phyloP scores from a whole-genome alignment of 2,888 invertebrate species.

The Amphipyra berbera region DNA sequence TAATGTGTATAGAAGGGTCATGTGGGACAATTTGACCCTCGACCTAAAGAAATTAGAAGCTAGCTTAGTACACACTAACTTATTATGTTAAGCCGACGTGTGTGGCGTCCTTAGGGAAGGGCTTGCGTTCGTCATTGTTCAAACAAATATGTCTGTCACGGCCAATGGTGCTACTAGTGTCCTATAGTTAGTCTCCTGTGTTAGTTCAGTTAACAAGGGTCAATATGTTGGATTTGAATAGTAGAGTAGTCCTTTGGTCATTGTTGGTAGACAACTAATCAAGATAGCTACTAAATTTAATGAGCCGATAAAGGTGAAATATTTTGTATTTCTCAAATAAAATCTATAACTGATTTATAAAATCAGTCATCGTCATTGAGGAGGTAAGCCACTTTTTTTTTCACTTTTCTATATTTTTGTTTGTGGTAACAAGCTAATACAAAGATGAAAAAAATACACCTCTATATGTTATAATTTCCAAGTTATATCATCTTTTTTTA shows the following conservation, averaged over 20 bases:
- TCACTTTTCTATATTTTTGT: too few relatives aligned
- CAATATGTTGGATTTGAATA: constrained; percentile 19
- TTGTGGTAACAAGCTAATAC: too few relatives aligned
- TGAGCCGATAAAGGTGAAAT: neutral
- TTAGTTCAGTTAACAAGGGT: constrained; percentile 23
- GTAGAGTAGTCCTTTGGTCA: constrained; percentile 5
- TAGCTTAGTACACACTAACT: constrained; percentile 32
- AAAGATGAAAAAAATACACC: too few relatives aligned
- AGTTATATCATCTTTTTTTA: too few relatives aligned
- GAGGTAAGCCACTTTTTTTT: too few relatives aligned
- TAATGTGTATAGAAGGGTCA: constrained; percentile 38
- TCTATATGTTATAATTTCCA: too few relatives aligned
- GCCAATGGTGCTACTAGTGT: constrained; percentile 21
- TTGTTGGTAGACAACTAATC: neutral
- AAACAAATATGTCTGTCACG: constrained; percentile 40
- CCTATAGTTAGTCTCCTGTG: constrained; percentile 13
- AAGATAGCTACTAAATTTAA: neutral
- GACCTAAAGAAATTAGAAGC: constrained; percentile 47
- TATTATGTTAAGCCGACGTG: constrained; percentile 51
- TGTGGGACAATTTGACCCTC: constrained; percentile 34
- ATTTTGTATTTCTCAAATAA: too few relatives aligned
- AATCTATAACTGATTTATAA: too few relatives aligned
- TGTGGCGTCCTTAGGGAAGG: constrained; percentile 37
- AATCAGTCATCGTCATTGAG: too few relatives aligned
- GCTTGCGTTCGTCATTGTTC: constrained; percentile 38